These are phyloP conservation scores for Ctenicera cuprea DNA, from an alignment of 2,888 invertebrate genomes.

Conservation along the genomic window DNA sequence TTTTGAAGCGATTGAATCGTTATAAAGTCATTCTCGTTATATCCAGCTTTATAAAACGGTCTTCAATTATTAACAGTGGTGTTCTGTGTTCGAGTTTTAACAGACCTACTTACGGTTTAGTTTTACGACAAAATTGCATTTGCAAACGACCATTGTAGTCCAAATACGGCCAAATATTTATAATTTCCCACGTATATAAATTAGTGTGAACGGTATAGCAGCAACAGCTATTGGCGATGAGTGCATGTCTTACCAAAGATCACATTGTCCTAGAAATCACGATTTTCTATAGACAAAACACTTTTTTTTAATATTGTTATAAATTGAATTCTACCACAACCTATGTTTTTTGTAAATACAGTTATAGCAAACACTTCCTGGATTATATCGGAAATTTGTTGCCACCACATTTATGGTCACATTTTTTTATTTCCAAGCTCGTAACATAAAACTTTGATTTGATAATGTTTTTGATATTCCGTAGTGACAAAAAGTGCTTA, in stretches of 20 bases:
- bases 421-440: too few species aligned
- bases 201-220: constrained; percentile 4
- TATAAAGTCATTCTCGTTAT: too few species aligned
- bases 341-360: constrained; percentile 12
- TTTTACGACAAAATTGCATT: not conserved
- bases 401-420: not conserved
- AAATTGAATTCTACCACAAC: constrained; percentile 38
- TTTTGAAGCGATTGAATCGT: too few species aligned
- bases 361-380: constrained; percentile 19
- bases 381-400: constrained; percentile 20
- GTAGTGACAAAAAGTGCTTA: too few species aligned
- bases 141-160: not conserved
- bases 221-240: constrained; percentile 21
- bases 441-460: constrained; percentile 7
- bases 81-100: not conserved
- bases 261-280: constrained; percentile 36
- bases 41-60: too few species aligned
- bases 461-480: not conserved
- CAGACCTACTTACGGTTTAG: not conserved
- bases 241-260: constrained; percentile 2
- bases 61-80: too few species aligned
- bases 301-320: constrained; percentile 34
- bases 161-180: constrained; percentile 14
- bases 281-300: constrained; percentile 26
- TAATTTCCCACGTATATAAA: constrained; percentile 28